Percentiles rank a stretch among this genome's conserved stretches.
Evolutionary conservation across 2,113 vertebrate genomes (phyloP).

Genomic region (Apteryx owenii): DNA sequence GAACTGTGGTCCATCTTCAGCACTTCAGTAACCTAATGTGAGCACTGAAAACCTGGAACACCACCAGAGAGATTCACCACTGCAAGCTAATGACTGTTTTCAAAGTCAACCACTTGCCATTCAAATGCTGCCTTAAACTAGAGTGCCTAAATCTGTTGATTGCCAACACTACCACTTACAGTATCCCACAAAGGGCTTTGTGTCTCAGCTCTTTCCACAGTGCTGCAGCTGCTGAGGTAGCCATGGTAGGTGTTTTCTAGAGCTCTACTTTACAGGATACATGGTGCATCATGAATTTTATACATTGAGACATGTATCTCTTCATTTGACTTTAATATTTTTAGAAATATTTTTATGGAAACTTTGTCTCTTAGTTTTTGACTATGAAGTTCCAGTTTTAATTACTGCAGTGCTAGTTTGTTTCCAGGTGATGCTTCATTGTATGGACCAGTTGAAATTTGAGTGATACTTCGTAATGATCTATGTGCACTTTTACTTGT

Average conservation of each 20-base stretch:
- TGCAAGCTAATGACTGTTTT: slow-evolving; percentile 76
- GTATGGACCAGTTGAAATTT: slow-evolving; percentile 83
- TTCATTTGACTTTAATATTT: slow-evolving; percentile 81
- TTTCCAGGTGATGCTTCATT: slow-evolving; percentile 80
- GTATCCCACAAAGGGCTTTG: slow-evolving; percentile 82
- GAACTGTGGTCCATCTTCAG: slow-evolving; percentile 73
- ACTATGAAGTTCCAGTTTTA: slow-evolving; percentile 74
- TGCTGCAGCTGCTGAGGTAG: slow-evolving; percentile 75
- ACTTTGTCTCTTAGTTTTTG: slow-evolving; percentile 79
- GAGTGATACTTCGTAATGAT: slow-evolving; percentile 84
- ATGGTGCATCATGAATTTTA: slow-evolving; percentile 77
- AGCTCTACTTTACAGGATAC: slow-evolving; percentile 71
- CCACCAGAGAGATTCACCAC: slow-evolving; percentile 74
- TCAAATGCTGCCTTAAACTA: slow-evolving; percentile 88
- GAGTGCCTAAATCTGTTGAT: slow-evolving; percentile 85
- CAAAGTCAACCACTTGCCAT: slow-evolving; percentile 82
- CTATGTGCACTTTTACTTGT: slow-evolving; percentile 96
- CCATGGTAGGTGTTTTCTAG: slow-evolving; percentile 76
- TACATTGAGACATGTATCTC: slow-evolving; percentile 65
- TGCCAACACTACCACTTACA: slow-evolving; percentile 80
- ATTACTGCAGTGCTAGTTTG: slow-evolving; percentile 80
- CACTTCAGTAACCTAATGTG: slow-evolving; percentile 70
- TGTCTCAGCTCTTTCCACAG: slow-evolving; percentile 65
- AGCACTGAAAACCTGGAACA: slow-evolving; percentile 78
- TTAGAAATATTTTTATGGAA: slow-evolving; percentile 80